phyloP scores from a whole-genome alignment of 2,888 invertebrate species.

The Aquatica leii region DNA sequence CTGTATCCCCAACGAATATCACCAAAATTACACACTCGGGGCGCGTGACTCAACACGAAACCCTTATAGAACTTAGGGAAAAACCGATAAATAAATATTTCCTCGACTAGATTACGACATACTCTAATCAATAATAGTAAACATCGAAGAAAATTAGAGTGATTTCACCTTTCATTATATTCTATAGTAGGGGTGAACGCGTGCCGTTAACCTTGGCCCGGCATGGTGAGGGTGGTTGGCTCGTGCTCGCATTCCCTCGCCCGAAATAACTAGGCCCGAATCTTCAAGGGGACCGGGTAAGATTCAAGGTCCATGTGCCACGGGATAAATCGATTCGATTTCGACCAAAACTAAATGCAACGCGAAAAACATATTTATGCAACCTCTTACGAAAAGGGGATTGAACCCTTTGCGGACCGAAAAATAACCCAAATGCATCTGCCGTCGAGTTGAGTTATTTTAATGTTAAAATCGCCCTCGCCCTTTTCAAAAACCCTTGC shows the following conservation, averaged over 20 bases:
- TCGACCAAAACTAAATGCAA: conserved; percentile 19
- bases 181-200: conserved; percentile 29
- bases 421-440: conserved; percentile 30
- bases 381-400: conserved; percentile 28
- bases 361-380: conserved; percentile 22
- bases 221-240: conserved; percentile 43
- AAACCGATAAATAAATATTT: conserved; percentile 13
- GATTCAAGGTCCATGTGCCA: conserved; percentile 46
- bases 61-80: conserved; percentile 18
- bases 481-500: conserved; percentile 30
- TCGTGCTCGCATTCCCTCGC: conserved; percentile 43
- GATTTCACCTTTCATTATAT: conserved; percentile 17
- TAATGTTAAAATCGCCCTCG: conserved; percentile 30
- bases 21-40: conserved; percentile 32
- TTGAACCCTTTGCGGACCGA: conserved; percentile 25
- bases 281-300: conserved; percentile 43
- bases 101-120: too few species aligned
- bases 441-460: conserved; percentile 36
- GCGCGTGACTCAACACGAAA: conserved; percentile 42
- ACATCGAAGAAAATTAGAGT: conserved; percentile 9
- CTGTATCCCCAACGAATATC: too few species aligned
- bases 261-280: conserved; percentile 37
- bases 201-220: conserved; percentile 52
- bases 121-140: too few species aligned
- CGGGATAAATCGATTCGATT: conserved; percentile 44